Base-by-base conservation (phyloP, 2,113 vertebrate genomes). In the Dendropsophus ebraccatus region DNA sequence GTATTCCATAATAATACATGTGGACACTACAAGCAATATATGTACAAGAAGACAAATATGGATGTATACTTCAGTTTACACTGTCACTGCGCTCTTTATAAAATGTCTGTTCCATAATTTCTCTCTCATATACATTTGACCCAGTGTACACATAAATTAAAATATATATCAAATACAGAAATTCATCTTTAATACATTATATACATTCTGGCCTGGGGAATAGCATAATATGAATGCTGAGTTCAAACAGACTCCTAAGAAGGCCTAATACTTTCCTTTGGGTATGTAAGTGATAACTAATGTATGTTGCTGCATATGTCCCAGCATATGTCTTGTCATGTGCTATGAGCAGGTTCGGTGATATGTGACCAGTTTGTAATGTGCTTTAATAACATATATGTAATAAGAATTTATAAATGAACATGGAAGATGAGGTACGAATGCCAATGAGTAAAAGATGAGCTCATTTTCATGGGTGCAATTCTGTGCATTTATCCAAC, bases 141-240 rank as follows among this genome's bases (percentile, higher is more conserved):
- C 21, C 19, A 49, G 72, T 5, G 6, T 60, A 16, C 52, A n/a
- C 54, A 79, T 37, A 56, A 79, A 75, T 69, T 30, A 30, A 52
- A 30, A 52, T 25, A 52, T 76, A 37, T 32, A n/a, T 37, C 52
- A 17, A 52, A 41, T 79, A 21, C 54, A 79, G 76, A 79, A 58
- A 79, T 41, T 79, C 76, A 79, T 79, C 32, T 79, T 79, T 79
- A 79, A 78, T 78, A 78, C 50, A 78, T 78, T 78, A 58, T 37
- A 79, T n/a, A 37, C 52, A 37, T 6, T 37, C 10, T n/a, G 28
- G 21, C 49, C 76, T n/a, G 30, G 54, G 45, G 76, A 79, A 79
- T 79, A 79, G 23, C 5, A 13, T 37, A 21, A 79, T 79, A 79
- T 56, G 17, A n/a, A 79, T 60, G 49, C 13, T 21, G 52, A 79